These are phyloP conservation scores for Cotesia vestalis DNA, from an alignment of 1,140 invertebrate genomes.

Conservation along the genomic window DNA sequence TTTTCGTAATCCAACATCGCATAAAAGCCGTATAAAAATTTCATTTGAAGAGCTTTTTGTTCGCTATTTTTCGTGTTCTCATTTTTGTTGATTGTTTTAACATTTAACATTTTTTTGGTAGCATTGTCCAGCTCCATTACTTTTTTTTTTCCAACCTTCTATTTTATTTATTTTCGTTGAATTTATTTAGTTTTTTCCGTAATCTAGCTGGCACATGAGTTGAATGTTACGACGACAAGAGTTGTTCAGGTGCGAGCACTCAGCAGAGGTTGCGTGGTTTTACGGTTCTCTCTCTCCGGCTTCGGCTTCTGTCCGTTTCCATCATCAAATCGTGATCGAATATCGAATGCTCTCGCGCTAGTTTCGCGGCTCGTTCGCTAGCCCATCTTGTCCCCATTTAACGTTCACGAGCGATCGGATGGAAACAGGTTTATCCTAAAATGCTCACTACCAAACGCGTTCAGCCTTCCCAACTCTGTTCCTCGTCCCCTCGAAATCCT, in stretches of 20 bases:
- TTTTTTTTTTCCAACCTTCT: conserved; percentile 9
- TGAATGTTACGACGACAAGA: conserved; percentile 14
- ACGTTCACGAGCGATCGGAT: conserved; percentile 19
- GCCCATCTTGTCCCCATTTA: conserved; percentile 17
- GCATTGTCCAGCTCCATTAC: conserved; percentile 15
- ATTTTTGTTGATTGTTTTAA: conserved; percentile 27
- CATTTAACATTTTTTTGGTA: not conserved
- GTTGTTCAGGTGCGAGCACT: conserved; percentile 14
- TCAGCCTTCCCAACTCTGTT: conserved; percentile 8
- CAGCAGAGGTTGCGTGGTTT: conserved; percentile 21
- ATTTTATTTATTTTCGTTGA: conserved; percentile 19
- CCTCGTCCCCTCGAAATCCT: conserved; percentile 12
- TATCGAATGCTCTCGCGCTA: conserved; percentile 11
- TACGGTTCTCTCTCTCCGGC: conserved; percentile 1
- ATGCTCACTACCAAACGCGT: not conserved
- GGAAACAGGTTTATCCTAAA: conserved; percentile 26
- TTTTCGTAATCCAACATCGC: too few species aligned
- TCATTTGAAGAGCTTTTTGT: conserved; percentile 19
- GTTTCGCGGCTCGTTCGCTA: conserved; percentile 28
- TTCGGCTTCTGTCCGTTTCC: conserved; percentile 27
- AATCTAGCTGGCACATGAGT: not conserved
- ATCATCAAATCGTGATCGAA: conserved; percentile 27
- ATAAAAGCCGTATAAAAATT: conserved; percentile 18
- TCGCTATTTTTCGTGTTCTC: conserved; percentile 27
- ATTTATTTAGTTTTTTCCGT: conserved; percentile 16